A percentile compares a stretch with the other conserved stretches of the same genome.
Conservation (phyloP, 1,140 invertebrate species). For the Hycleus cichorii region DNA sequence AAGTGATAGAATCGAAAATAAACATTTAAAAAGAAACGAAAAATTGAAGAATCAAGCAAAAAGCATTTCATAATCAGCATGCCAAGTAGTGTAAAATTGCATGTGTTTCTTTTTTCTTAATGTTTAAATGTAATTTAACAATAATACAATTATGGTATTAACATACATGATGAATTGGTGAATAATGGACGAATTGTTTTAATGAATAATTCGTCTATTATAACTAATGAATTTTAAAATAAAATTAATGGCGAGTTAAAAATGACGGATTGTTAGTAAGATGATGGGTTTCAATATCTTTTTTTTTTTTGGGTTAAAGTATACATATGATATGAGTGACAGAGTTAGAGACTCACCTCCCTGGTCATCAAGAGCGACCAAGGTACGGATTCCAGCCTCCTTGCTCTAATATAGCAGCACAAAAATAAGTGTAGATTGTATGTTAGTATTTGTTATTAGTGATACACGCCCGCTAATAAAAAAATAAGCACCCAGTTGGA, state of each 20-base stretch:
- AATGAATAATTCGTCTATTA: too few species aligned
- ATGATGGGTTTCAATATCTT: neutral
- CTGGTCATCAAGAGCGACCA: conserved; percentile 98
- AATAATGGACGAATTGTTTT: too few species aligned
- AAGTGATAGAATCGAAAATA: neutral
- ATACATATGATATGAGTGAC: conserved; percentile 15
- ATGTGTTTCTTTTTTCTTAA: too few species aligned
- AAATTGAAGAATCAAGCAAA: neutral
- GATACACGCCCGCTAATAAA: conserved; percentile 24
- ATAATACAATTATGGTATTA: too few species aligned
- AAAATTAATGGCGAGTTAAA: conserved; percentile 1
- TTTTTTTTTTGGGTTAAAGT: neutral
- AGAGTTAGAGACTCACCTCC: conserved; percentile 78
- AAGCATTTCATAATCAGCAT: too few species aligned
- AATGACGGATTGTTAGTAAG: conserved; percentile 9
- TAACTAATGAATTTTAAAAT: too few species aligned
- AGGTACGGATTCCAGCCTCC: conserved; percentile 97
- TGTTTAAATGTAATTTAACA: too few species aligned
- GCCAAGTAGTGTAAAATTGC: too few species aligned
- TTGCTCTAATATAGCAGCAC: conserved; percentile 84
- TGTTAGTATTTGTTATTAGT: conserved; percentile 38
- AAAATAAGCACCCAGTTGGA: conserved; percentile 14
- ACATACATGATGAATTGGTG: too few species aligned
- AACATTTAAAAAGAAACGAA: neutral
- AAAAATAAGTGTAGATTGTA: conserved; percentile 59